These are phyloP conservation scores for Epinephelus awoara DNA, from an alignment of 2,797 vertebrate genomes.

Conservation along the genomic window DNA sequence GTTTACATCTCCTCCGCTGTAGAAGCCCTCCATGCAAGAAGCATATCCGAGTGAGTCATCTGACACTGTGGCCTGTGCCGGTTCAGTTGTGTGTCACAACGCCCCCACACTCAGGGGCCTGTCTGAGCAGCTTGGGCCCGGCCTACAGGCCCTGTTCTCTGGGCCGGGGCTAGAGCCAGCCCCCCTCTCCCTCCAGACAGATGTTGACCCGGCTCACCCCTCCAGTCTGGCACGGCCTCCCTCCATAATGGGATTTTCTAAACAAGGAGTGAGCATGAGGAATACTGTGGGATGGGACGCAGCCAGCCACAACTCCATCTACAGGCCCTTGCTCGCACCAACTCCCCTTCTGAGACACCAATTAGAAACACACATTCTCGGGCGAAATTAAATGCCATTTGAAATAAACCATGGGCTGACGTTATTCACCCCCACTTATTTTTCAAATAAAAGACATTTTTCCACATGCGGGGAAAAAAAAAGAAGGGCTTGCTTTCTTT, in stretches of 20 bases:
- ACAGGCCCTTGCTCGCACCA: conserved; percentile 59
- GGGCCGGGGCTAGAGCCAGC: conserved; percentile 45
- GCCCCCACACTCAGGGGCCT: conserved; percentile 72
- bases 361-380: conserved; percentile 71
- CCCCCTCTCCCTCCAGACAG: conserved; percentile 78
- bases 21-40: conserved; percentile 62
- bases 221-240: conserved; percentile 80
- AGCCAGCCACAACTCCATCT: conserved; percentile 77
- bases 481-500: conserved; percentile 15
- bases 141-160: conserved; percentile 66
- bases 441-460: conserved; percentile 71
- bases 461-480: conserved; percentile 42
- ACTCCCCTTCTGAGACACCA: conserved; percentile 66
- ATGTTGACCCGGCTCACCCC: conserved; percentile 84
- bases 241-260: conserved; percentile 84
- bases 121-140: conserved; percentile 70
- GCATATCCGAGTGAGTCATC: conserved; percentile 75
- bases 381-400: conserved; percentile 74
- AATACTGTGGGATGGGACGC: conserved; percentile 67
- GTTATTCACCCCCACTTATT: conserved; percentile 71
- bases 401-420: conserved; percentile 74
- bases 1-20: conserved; percentile 41
- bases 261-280: conserved; percentile 81
- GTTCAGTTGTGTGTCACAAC: conserved; percentile 79
- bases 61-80: conserved; percentile 75